Base-by-base conservation (phyloP, 2,888 invertebrate species). In the Trachelus stipa region DNA sequence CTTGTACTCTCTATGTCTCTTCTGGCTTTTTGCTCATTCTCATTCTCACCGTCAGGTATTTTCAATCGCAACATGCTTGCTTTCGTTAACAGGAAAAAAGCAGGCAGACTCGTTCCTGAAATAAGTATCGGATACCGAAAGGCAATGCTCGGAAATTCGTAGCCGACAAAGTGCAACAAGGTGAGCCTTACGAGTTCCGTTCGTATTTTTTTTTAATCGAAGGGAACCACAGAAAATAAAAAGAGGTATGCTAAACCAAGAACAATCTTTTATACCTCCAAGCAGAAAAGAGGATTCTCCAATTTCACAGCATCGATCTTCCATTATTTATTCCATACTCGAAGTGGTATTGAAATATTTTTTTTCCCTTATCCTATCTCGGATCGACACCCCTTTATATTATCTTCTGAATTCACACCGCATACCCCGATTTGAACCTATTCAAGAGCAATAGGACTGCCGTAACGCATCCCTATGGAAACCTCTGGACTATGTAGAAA, bases 401-500 rank as follows among this genome's bases (percentile, higher is more conserved):
- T 56, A 56, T 56, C 56, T 56, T 23, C 56, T 3, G 56, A 56
- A 23, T 56, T 56, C 56, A 56, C 56, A 23, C 56, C 56, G 56
- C 23, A 56, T 6, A 56, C 2, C 56, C 15, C 56, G 56, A 23
- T 56, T 56, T 56, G 9, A 56, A 56, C 23, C 23, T 23, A 56
- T 56, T 56, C 56, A 56, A 56, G 23, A 56, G 56, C 56, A 56
- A 56, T 56, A 9, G 56, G 23, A 23, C 23, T 56, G 56, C 56
- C 15, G 9, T 56, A 56, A 56, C 23, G 56, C 56, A 56, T 56
- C 56, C 56, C 23, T 9, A 56, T 56, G 56, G 56, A 23, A 56
- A 23, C 56, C 23, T 23, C 56, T 15, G 6, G 56, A 56, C 56
- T 56, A 56, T 56, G 23, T 56, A 23, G 56, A 71, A 85, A 84